These are phyloP conservation scores for Quadroppia sp. DNA, from an alignment of 2,888 invertebrate genomes.

Conservation along the genomic window DNA sequence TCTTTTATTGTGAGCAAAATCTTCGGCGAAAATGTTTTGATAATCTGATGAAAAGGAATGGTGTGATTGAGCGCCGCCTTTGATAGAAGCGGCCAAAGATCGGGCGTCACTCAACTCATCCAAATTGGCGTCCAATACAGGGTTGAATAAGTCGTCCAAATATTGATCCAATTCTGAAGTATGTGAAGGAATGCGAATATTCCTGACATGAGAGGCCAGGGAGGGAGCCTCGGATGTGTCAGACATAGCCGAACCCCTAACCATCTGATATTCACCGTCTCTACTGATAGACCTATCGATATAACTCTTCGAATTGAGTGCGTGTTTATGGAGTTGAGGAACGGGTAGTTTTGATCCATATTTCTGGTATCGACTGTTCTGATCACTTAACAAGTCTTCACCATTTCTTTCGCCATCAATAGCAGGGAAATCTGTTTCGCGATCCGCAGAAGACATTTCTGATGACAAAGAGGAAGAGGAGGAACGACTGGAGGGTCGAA, in stretches of 20 bases:
- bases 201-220: constrained; percentile 76
- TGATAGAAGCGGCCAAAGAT: constrained; percentile 84
- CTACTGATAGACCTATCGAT: constrained; percentile 56
- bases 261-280: constrained; percentile 64
- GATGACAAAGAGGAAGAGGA: constrained; percentile 45
- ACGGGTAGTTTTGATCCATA: constrained; percentile 54
- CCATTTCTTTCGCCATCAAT: constrained; percentile 45
- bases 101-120: constrained; percentile 88
- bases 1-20: neutral
- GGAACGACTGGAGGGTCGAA: constrained; percentile 39
- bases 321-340: constrained; percentile 72
- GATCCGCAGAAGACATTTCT: constrained; percentile 35
- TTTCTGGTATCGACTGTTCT: constrained; percentile 48
- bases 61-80: constrained; percentile 61
- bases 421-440: constrained; percentile 38
- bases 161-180: constrained; percentile 96
- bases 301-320: constrained; percentile 70
- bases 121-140: constrained; percentile 81
- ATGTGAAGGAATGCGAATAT: constrained; percentile 71
- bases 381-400: constrained; percentile 41
- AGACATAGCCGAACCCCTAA: constrained; percentile 66
- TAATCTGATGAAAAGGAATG: neutral
- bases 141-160: constrained; percentile 91
- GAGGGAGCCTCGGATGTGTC: constrained; percentile 92
- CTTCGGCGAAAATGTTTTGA: neutral